phyloP scores from a whole-genome alignment of 1,140 invertebrate genomes.

The Bombus soroeensis region DNA sequence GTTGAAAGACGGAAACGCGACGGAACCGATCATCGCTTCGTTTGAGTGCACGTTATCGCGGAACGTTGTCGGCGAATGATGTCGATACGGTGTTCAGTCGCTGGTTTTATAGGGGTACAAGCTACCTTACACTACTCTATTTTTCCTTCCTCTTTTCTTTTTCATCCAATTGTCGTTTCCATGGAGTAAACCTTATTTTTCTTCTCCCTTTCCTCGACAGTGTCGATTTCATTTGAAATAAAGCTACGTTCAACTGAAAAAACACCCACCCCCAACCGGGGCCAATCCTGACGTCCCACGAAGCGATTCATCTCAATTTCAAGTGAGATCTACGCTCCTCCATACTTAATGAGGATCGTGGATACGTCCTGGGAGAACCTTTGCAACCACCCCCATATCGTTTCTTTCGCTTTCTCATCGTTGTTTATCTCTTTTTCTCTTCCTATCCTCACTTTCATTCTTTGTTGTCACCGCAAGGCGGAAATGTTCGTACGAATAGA shows the following conservation, averaged over 20 bases:
- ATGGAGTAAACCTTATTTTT: conserved; percentile 9
- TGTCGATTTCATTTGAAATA: conserved; percentile 23
- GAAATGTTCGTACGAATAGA: neutral
- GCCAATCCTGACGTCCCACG: conserved; percentile 37
- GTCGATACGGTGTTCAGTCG: conserved; percentile 16
- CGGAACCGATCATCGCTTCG: conserved; percentile 43
- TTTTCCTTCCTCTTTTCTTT: neutral
- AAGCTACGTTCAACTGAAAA: neutral
- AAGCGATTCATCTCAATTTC: conserved; percentile 80
- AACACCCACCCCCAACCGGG: conserved; percentile 39
- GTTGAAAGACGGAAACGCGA: neutral
- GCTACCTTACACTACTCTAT: neutral
- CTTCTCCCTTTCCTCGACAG: conserved; percentile 41
- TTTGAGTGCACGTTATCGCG: conserved; percentile 41
- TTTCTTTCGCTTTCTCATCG: neutral
- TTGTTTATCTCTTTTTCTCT: neutral
- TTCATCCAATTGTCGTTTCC: neutral
- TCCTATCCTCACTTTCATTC: neutral
- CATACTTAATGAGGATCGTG: conserved; percentile 74
- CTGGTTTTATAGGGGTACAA: conserved; percentile 70
- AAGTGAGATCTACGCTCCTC: conserved; percentile 72
- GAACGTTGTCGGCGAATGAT: conserved; percentile 61
- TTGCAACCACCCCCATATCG: neutral
- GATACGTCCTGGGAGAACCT: conserved; percentile 1
- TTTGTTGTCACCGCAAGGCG: neutral